Evolutionary conservation across 2,797 vertebrate genomes (phyloP), one percentile per base, ranked within the genome.

Genomic region (Alca torda): DNA sequence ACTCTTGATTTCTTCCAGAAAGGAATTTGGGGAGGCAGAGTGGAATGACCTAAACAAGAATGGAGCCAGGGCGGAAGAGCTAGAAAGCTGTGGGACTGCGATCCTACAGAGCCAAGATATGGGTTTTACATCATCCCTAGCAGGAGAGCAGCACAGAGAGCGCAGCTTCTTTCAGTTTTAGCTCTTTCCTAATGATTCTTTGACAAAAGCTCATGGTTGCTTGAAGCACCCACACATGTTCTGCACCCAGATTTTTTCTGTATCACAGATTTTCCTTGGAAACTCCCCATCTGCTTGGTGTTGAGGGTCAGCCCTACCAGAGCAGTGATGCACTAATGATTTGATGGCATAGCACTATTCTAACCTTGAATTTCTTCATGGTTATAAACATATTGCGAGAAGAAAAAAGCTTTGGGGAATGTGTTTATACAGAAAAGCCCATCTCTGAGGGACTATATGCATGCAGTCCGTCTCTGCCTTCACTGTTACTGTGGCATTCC

Each of bases 1-100:
- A 85, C 76, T 95, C 61, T 80, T 93, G 41, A 87, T 96, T 97
- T 91, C 76, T 95, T 93, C 76, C 63, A 92, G 75, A 97, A 90
- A 46, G 87, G 95, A 96, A 96, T 95, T 43, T 94, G 90, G 81
- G 95, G 93, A 92, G 93, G 78, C 84, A 92, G 75, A 95, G 88
- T 90, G 85, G 69, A 93, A 95, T 95, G 93, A 88, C 95, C 93
- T 92, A 87, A 93, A 86, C 84, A 79, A 93, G 91, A 89, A 69
- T 18, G 67, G 76, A 90, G 68, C 48, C 72, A 92, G 67, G 78
- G 50, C 5, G 0, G 85, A 94, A 79, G 68, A 84, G 56, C 56
- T 76, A 89, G 56, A 89, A 89, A 87, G 51, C 76, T 92, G 54
- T 87, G 77, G 91, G 83, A 85, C 88, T 91, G 68, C 61, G 73